Evolutionary conservation across 2,888 invertebrate species (phyloP), one percentile per base, ranked within the genome.

Genomic region (Troides helena): DNA sequence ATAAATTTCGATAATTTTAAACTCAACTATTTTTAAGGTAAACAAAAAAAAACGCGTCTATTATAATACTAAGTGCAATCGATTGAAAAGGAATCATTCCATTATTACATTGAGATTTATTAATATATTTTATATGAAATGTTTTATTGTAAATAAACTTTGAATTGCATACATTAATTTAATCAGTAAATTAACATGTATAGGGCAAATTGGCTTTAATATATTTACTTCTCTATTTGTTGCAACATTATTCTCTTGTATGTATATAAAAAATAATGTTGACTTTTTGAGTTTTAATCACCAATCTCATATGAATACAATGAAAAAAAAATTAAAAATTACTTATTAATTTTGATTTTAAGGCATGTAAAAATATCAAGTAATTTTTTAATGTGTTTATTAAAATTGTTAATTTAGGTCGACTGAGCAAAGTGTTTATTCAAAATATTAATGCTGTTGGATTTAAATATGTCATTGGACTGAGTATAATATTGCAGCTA

Each of bases 21-120:
- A 56, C 63, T 63, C 63, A 70, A 63, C 53, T 70, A 70, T 70
- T 70, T 70, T n/a, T 70, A 70, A 70, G 70, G 17, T 58, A 46
- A 43, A 58, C 23, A 62, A 23, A 53, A 36, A 56, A 68, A 36
- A 36, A 21, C 21, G 39, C 58, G 60, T 50, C 66, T 60, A 53
- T 70, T 43, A 67, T 67, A 63, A 23, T 50, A 36, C 25, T 59
- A 64, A 67, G 67, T 71, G 70, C 70, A 71, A 71, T 67, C 61
- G 61, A 59, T 58, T 59, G 30, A 30, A 64, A 64, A 46, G 61
- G 43, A 64, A 65, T 71, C 70, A 71, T 71, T 71, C 70, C 70
- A 71, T 62, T 67, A 60, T 25, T 36, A 67, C 43, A 61, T 65
- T 67, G 70, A 67, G 43, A 65, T 71, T 71, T 56, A 53, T 53